A percentile compares a stretch with the other conserved stretches of the same genome.
These are phyloP conservation scores for Naso thynnoides DNA, from an alignment of 2,797 vertebrate species.

Conservation along the genomic window DNA sequence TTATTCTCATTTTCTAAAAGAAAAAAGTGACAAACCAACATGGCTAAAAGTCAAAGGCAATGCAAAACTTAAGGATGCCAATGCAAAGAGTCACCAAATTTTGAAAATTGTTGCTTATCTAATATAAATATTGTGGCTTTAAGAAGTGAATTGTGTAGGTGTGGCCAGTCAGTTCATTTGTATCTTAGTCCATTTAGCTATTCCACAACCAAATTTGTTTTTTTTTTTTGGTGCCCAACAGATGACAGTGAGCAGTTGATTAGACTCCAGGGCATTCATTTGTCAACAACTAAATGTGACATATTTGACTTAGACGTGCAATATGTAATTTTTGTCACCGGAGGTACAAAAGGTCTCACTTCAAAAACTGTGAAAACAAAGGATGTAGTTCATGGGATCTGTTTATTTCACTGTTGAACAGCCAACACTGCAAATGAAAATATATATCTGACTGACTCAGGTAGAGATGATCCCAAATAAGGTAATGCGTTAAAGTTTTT, in stretches of 20 bases:
- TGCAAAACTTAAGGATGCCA: not conserved
- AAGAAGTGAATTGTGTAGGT: conserved; percentile 4
- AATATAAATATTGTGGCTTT: not conserved
- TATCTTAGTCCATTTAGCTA: conserved; percentile 5
- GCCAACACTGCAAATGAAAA: no score
- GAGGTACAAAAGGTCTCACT: no score
- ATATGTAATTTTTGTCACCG: no score
- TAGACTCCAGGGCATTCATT: not conserved
- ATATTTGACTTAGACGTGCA: conserved; percentile 1
- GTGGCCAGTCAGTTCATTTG: not conserved
- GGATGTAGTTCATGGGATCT: no score
- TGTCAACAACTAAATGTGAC: conserved; percentile 9
- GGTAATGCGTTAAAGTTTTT: no score
- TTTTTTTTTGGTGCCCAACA: conserved; percentile 49
- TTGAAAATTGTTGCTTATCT: not conserved
- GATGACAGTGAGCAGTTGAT: conserved; percentile 30
- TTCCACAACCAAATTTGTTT: not conserved
- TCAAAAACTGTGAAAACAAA: no score
- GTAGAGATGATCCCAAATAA: no score
- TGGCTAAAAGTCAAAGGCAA: conserved; percentile 1
- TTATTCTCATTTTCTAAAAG: not conserved
- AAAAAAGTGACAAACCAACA: not conserved
- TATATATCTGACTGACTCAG: no score
- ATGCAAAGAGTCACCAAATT: no score
- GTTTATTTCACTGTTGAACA: no score